phyloP scores from a whole-genome alignment of 1,140 invertebrate genomes.

The Agrypnia vestita region DNA sequence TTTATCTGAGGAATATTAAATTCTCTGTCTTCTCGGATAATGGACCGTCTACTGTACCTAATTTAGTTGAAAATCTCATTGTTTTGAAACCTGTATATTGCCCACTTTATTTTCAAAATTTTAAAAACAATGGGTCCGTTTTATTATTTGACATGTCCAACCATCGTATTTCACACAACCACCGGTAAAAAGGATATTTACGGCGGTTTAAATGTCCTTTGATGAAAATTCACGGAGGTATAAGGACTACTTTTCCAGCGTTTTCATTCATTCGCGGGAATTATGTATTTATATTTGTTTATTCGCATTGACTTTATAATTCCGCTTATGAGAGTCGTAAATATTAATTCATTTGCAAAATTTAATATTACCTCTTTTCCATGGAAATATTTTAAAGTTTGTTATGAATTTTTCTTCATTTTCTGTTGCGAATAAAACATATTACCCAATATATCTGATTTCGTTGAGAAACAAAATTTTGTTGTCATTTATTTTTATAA shows the following conservation, averaged over 20 bases:
- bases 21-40: too few relatives aligned
- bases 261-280: slow-evolving; percentile 13
- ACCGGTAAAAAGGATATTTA: slow-evolving; percentile 9
- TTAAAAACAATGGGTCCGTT: slow-evolving; percentile 14
- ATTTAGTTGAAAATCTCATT: too few relatives aligned
- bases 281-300: slow-evolving; percentile 7
- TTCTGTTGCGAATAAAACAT: too few relatives aligned
- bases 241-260: slow-evolving; percentile 4
- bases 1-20: too few relatives aligned
- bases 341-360: too few relatives aligned
- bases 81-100: background rate
- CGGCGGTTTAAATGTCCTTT: slow-evolving; percentile 23
- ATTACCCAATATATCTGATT: too few relatives aligned
- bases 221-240: slow-evolving; percentile 23
- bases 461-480: too few relatives aligned
- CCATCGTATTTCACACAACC: background rate
- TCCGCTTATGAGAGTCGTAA: background rate
- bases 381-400: too few relatives aligned
- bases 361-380: too few relatives aligned
- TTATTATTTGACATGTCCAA: slow-evolving; percentile 32
- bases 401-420: too few relatives aligned
- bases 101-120: slow-evolving; percentile 24
- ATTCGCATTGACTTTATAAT: slow-evolving; percentile 28
- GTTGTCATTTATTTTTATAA: too few relatives aligned
- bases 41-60: too few relatives aligned